Base-by-base conservation (phyloP, 2,888 invertebrate genomes). In the Pegoplata infirma region DNA sequence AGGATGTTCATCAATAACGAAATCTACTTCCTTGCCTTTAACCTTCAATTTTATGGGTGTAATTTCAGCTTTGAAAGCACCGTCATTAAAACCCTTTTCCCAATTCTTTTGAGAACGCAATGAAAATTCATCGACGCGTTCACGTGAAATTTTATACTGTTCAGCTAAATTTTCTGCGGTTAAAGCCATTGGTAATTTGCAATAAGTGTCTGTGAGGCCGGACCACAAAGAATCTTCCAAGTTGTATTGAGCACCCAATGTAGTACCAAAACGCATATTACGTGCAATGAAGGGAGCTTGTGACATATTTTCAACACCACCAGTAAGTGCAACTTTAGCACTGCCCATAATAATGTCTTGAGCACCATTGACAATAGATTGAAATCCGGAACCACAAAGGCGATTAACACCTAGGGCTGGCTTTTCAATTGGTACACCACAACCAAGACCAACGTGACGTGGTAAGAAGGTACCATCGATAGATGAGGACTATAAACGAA, bases 361-460 rank as follows among this genome's bases (percentile, higher is more conserved):
- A 40, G 95, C 95, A 66, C 95, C 96, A 90, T 94, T 97, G 16
- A 98, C 93, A 79, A 99, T 91, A 0, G 99, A 93, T 88, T 99
- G 99, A 90, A 99, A 99, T 1, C 99, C 99, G 28, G 98, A 98
- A 14, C 99, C 99, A 89, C 99, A 99, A 16, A 99, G 91, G 80
- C 99, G 91, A 91, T 99, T 99, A 56, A 99, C 92, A 59, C 94
- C 94, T 1, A 97, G 91, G 0, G 96, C 97, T 1, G 98, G 98
- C 76, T 91, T 93, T 51, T 96, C 94, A 81, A 94, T 90, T 6
- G 98, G 97, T 67, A 99, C 93, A 53, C 98, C 98, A 81, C 93
- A 92, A 83, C 94, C 92, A 16, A 99, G 91, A 0, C 94, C 92
- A n/a, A 95, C 94, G 89, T 99, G 98, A 7, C 99, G 93, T 0